Evolutionary conservation across 2,888 invertebrate species (phyloP), one percentile per base, ranked within the genome.

Genomic region (Lochmaea crataegi): DNA sequence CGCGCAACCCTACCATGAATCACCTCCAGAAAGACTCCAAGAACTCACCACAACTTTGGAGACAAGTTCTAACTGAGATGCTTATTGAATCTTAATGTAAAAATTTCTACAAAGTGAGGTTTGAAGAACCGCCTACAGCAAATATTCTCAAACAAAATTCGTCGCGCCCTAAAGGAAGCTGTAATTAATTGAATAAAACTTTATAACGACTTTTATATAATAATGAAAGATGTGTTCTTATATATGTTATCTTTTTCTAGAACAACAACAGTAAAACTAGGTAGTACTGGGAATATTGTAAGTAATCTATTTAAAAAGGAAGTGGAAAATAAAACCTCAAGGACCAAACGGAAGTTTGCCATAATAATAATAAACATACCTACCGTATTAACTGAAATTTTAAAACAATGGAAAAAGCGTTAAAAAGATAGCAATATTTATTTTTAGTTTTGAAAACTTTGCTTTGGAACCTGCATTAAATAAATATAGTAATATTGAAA

Each of bases 311-410:
- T 70, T 61, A 65, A 72, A 73, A 60, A 75, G 77, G 77, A 77
- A 77, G 75, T 76, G 68, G 63, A 73, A 74, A 77, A 76, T 77
- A 77, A 77, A 77, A 76, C 42, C 41, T 61, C 71, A 72, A 75
- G 73, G 69, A 51, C 68, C 72, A 69, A 74, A 73, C 74, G 77
- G 77, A 77, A 77, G 72, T 56, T 68, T 53, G 65, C 73, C 75
- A 75, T 77, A 77, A 77, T n/a, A 77, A 73, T 73, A 51, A 48
- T 68, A 65, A 57, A 57, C 11, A 41, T 32, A 32, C 4, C 5
- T 5, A 4, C 10, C 0, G 16, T 41, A 42, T 63, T 63, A 42
- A 63, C 42, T 41, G 11, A 11, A 16, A 11, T 38, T 60, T 9
- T 42, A 16, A 63, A 9, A 63, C 42, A 63, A 63, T 63, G 61